Evolutionary conservation across 2,797 vertebrate genomes (phyloP), one percentile per base, ranked within the genome.

Genomic region (Trachurus trachurus): DNA sequence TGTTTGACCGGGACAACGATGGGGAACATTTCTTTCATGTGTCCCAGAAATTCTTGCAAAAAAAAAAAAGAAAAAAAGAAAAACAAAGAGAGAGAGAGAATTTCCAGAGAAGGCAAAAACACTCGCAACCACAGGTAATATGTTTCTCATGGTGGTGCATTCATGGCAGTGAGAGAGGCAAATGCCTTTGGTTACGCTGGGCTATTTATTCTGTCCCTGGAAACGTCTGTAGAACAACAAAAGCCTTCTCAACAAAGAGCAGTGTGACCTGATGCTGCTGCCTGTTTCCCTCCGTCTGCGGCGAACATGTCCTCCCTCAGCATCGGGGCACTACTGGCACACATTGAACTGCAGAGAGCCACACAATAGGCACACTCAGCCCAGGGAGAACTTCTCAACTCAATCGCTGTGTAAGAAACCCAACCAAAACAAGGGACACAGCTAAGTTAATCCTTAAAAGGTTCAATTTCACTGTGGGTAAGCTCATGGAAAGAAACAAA

Each of bases 201-300:
- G 87, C 82, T 94, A 91, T 94, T 95, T 94, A 92, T 92, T 92
- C 77, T 81, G 75, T 89, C 87, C 89, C 71, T 85, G 85, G 90
- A 94, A 93, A 92, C 73, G 37, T 49, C 58, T 50, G 76, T 78
- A 82, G 77, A 89, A 92, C 88, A 91, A 90, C 90, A 92, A 90
- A 92, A 86, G 87, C 82, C 22, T 85, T 88, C 83, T 76, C 22
- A 87, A 90, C 88, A 85, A 87, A 86, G 86, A 80, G 69, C 5
- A 78, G 82, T 78, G 12, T 9, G 69, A 88, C 85, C 89, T 85
- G 88, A 88, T 82, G 81, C 87, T 66, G 80, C 72, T 21, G 83
- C 71, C 79, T 73, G 71, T 76, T 87, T 84, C 53, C 63, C 69
- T 84, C 73, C 6, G 78, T 85, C 83, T 87, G 89, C 17, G 90